Conservation (phyloP, 2,797 vertebrate genomes). For the Eospalax fontanierii region DNA sequence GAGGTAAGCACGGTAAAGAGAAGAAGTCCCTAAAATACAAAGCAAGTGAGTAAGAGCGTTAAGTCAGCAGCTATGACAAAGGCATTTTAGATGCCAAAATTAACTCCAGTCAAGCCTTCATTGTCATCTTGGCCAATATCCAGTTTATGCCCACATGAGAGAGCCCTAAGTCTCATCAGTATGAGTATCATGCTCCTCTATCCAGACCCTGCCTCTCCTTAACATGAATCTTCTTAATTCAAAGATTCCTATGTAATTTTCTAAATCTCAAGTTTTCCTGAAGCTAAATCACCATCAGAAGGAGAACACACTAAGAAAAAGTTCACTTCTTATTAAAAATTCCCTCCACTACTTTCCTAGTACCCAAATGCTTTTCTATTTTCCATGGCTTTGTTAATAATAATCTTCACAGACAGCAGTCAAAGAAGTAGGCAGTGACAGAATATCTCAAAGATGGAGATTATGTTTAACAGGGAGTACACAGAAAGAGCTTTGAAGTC, state of each 20-base stretch:
- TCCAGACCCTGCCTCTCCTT: background rate
- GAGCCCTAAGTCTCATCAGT: background rate
- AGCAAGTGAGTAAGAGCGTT: background rate
- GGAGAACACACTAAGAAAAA: constrained; percentile 2
- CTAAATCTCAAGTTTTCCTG: constrained; percentile 3
- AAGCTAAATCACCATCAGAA: constrained; percentile 20
- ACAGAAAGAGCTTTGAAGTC: constrained; percentile 47
- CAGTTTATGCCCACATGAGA: background rate
- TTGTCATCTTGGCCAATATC: background rate
- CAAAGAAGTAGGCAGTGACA: constrained; percentile 59
- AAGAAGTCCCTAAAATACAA: background rate
- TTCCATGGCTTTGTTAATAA: constrained; percentile 20
- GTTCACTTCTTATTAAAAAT: background rate
- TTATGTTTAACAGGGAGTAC: constrained; percentile 16
- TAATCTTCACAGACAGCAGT: constrained; percentile 35
- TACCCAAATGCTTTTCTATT: constrained; percentile 32
- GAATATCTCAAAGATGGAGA: constrained; percentile 42
- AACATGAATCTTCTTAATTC: background rate
- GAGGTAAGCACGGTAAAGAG: background rate
- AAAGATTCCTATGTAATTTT: constrained; percentile 24
- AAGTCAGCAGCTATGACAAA: background rate
- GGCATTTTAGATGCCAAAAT: background rate
- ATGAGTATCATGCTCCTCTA: background rate
- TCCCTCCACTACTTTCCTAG: background rate
- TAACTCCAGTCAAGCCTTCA: background rate